Evolutionary conservation across 2,888 invertebrate species (phyloP), one percentile per base, ranked within the genome.

Genomic region (Adelognathus sp.): DNA sequence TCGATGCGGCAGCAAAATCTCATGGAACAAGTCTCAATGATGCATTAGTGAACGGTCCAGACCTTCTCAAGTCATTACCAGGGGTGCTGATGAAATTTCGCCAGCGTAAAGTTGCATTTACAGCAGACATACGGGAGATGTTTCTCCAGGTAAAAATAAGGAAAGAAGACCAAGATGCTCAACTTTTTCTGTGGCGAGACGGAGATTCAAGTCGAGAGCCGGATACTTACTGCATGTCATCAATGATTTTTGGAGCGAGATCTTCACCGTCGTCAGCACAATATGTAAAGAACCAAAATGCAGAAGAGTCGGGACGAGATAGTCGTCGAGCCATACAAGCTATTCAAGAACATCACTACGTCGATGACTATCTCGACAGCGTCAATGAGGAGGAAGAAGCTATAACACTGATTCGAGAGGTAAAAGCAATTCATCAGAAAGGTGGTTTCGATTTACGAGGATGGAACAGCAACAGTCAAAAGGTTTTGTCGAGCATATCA

Each of bases 31-130:
- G 83, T 1, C 74, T 89, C 0, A 85, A 89, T 31, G 83, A 85
- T 18, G 33, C 82, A 3, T 61, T 91, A 4, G 36, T 90, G 2
- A 83, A 81, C 18, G 90, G 90, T 0, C 89, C 90, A 0, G 88
- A 90, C 39, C 61, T 88, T 2, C 76, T 89, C 3, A 79, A 82
- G 7, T 83, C 89, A 3, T 72, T 92, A 46, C 70, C 86, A 0
- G 88, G 88, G 2, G 86, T 91, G 0, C 54, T 91, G 52, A 83
- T 88, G 74, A 85, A 88, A 0, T 92, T 91, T 72, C 72, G 91
- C 41, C 85, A 88, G 79, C 79, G 86, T 14, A 81, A 69, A 36
- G 73, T 89, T 2, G 91, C 88, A 1, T 82, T 91, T 71, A 70
- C 83, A 81, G 79, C 87, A 0, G 90, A 91, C 56, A 86, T 90